phyloP scores from a whole-genome alignment of 2,113 vertebrate genomes.

The Isurus oxyrinchus region DNA sequence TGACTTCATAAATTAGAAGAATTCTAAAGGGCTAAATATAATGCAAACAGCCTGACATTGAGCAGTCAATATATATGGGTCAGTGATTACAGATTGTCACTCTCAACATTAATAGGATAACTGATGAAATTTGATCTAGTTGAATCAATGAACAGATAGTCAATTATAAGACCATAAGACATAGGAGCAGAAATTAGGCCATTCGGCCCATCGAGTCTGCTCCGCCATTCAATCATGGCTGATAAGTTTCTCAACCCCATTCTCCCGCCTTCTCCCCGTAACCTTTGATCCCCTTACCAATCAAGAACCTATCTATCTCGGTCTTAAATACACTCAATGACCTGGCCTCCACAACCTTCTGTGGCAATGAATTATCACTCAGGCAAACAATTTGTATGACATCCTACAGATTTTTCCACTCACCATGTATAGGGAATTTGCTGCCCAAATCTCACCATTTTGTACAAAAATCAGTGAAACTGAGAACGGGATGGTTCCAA shows the following conservation, averaged over 20 bases:
- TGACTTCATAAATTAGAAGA: neutral
- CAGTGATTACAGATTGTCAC: neutral
- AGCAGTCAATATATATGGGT: neutral
- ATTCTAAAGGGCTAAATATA: neutral
- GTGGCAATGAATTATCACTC: neutral
- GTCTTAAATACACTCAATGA: too few species aligned
- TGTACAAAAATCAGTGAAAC: neutral
- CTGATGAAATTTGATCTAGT: neutral
- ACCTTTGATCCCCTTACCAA: too few species aligned
- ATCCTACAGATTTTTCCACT: neutral
- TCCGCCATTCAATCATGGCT: too few species aligned
- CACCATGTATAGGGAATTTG: neutral
- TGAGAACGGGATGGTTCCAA: neutral
- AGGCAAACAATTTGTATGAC: neutral
- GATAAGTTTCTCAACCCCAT: too few species aligned
- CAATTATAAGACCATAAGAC: neutral
- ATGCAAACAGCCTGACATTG: neutral
- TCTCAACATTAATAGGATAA: neutral
- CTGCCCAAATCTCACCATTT: neutral
- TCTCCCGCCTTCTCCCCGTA: too few species aligned
- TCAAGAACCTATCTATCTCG: too few species aligned
- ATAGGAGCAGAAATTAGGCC: too few species aligned
- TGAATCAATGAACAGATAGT: neutral
- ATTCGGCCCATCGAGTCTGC: too few species aligned
- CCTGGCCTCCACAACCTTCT: too few species aligned